Evolutionary conservation across 1,140 invertebrate genomes (phyloP), one percentile per base, ranked within the genome.

Genomic region (Eubasilissa regina): DNA sequence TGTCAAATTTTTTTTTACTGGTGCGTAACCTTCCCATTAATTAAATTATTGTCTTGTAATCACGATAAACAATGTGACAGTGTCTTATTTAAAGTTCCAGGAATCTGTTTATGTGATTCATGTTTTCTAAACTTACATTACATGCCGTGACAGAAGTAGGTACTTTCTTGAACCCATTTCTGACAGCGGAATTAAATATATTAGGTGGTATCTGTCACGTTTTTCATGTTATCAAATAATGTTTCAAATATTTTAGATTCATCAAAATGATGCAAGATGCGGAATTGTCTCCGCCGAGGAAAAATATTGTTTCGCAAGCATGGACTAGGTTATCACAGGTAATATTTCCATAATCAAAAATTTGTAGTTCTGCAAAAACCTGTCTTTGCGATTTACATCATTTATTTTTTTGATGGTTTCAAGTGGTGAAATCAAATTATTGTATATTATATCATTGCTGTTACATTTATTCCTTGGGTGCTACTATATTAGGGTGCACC

Each of bases 241-340:
- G 44, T 68, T 68, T 17, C 64, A 17, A 35, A 35, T 68, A 68
- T 73, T 81, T 68, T 58, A 81, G 72, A 75, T 53, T 13, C 72
- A 25, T 81, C 70, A 87, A 85, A 85, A 89, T 88, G 87, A 92
- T 91, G 90, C 90, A 91, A 84, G 90, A 90, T 84, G 87, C 87
- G 84, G 90, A 91, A 87, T 85, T 91, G 86, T 83, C 87, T 84
- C 75, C 85, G 79, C 84, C 78, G 62, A 85, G 88, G 85, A 91
- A 87, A 88, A 87, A 88, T 85, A 86, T 89, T 81, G 79, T 91
- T 83, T 90, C 89, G 58, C 90, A 91, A 87, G 88, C 88, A 81
- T 92, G 89, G 89, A 90, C 88, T 12, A 88, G 90, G 84, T 85
- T 91, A 84, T 91, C 90, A 79, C 91, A 92, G 89, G 90, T 91